Percentiles rank a stretch among this genome's conserved stretches.
phyloP scores from a whole-genome alignment of 2,797 vertebrate species.

The Sebastes trivittatus region DNA sequence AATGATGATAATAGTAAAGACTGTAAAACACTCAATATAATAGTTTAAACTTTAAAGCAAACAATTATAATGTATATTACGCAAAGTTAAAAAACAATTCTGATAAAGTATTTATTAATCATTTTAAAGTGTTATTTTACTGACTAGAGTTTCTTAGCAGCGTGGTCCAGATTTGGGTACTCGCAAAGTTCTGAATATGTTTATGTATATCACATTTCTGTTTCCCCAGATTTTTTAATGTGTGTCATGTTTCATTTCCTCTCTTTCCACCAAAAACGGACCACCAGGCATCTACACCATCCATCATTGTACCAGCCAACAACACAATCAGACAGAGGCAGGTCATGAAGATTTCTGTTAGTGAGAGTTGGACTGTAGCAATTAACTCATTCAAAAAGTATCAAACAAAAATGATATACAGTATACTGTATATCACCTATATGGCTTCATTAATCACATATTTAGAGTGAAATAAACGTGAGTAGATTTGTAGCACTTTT shows the following conservation, averaged over 20 bases:
- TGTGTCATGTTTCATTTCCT: slow-evolving; percentile 58
- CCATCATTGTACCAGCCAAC: slow-evolving; percentile 41
- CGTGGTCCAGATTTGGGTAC: neutral
- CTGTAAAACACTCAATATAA: neutral
- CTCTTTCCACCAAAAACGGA: slow-evolving; percentile 6
- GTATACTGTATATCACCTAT: too few relatives aligned
- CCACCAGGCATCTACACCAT: slow-evolving; percentile 33
- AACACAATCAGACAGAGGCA: neutral
- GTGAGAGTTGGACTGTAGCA: neutral
- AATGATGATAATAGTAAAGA: neutral
- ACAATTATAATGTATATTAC: neutral
- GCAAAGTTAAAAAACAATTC: neutral
- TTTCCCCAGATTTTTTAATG: neutral
- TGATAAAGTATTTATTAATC: too few relatives aligned
- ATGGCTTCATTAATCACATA: too few relatives aligned
- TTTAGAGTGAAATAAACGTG: too few relatives aligned
- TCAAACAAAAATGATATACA: too few relatives aligned
- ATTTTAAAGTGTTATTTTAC: neutral
- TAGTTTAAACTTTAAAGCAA: neutral
- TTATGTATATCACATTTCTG: neutral
- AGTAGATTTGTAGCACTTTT: too few relatives aligned
- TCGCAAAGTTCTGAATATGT: too few relatives aligned
- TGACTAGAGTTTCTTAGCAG: neutral
- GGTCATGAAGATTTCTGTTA: neutral
- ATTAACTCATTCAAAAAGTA: neutral